A percentile compares a stretch with the other conserved stretches of the same genome.
Evolutionary conservation across 2,888 invertebrate genomes (phyloP).

Genomic region (Tortrix viridana): DNA sequence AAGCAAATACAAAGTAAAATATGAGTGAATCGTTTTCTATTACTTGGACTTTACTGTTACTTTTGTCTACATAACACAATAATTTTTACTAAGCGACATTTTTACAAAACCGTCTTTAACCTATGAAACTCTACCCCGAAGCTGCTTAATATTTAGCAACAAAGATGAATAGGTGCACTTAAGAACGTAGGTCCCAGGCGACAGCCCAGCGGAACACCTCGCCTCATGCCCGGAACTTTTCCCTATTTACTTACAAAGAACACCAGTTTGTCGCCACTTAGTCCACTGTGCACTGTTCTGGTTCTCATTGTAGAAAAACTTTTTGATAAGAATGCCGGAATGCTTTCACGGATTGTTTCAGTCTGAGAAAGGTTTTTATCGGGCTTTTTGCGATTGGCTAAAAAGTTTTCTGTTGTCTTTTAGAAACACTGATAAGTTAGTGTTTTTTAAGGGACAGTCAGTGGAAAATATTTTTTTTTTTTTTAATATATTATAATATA

Average conservation of each 20-base stretch:
- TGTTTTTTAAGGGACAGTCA: no score
- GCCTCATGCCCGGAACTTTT: conserved; percentile 12
- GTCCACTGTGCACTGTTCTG: background rate
- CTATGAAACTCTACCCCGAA: background rate
- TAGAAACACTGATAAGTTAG: no score
- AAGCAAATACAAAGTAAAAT: no score
- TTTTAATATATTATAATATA: no score
- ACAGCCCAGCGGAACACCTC: background rate
- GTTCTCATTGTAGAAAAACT: conserved; percentile 14
- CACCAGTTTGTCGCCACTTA: conserved; percentile 18
- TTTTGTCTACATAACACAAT: no score
- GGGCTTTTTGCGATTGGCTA: background rate
- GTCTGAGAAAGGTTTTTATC: background rate
- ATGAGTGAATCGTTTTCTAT: no score
- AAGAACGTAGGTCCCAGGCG: conserved; percentile 12
- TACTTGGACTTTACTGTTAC: no score
- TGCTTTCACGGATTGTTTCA: conserved; percentile 1
- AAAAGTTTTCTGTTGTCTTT: background rate
- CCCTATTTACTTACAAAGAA: conserved; percentile 18
- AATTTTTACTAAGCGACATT: no score
- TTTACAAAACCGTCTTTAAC: no score
- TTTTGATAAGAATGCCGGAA: conserved; percentile 7
- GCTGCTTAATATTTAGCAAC: conserved; percentile 11
- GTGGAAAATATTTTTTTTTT: no score
- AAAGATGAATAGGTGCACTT: conserved; percentile 21